Conservation (phyloP, 2,797 vertebrate genomes). For the Linurgus olivaceus region DNA sequence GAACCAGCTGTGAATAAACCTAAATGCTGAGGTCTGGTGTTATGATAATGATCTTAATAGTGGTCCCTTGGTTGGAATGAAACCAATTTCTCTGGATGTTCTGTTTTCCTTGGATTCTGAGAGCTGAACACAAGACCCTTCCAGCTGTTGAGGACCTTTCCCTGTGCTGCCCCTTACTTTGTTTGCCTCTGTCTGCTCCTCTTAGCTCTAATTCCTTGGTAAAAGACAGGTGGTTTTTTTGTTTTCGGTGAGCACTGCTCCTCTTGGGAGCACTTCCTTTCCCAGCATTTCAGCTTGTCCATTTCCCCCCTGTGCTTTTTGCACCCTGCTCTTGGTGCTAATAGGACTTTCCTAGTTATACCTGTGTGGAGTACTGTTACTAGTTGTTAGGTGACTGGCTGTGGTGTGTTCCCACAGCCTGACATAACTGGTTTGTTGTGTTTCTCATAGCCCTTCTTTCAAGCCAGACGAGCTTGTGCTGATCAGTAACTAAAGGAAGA, state of each 20-base stretch:
- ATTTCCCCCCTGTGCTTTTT: neutral
- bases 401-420: neutral
- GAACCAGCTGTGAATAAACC: neutral
- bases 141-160: fast-evolving
- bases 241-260: neutral
- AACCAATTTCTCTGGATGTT: neutral
- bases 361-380: neutral
- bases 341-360: neutral
- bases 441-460: neutral
- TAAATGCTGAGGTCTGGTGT: neutral
- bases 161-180: neutral
- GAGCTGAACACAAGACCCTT: neutral
- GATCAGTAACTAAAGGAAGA: neutral
- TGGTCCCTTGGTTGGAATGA: neutral
- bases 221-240: neutral
- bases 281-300: neutral
- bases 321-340: neutral
- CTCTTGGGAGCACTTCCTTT: neutral
- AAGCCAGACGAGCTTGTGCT: neutral
- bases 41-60: neutral
- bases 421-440: neutral
- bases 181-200: neutral
- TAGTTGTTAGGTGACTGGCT: neutral
- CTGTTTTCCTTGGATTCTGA: neutral
- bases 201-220: neutral